Percentiles rank a stretch among this genome's conserved stretches.
phyloP scores from a whole-genome alignment of 2,113 vertebrate species.

The Antidorcas marsupialis region DNA sequence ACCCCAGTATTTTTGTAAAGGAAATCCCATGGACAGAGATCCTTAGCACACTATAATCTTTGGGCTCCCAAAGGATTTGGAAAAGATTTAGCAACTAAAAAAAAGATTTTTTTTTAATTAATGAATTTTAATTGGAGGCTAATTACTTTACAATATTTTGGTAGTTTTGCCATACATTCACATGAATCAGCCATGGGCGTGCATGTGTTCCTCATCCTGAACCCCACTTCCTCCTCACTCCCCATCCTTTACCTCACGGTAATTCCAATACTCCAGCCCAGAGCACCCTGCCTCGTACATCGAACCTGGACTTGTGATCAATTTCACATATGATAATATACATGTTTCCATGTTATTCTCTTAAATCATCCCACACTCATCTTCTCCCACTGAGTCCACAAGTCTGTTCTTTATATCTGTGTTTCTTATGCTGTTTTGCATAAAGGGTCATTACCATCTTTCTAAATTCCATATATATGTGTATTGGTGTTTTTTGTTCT shows the following conservation, averaged over 20 bases:
- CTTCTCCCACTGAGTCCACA: neutral
- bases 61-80: neutral
- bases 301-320: neutral
- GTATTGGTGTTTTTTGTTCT: neutral
- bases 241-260: neutral
- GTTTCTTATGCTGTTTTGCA: neutral
- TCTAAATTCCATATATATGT: neutral
- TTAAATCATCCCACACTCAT: neutral
- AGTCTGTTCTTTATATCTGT: neutral
- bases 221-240: neutral
- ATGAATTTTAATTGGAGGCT: neutral
- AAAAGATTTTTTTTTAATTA: neutral
- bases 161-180: neutral
- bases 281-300: neutral
- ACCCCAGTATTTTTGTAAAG: neutral
- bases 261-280: neutral
- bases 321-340: neutral
- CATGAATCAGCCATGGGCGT: neutral
- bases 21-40: neutral
- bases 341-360: neutral
- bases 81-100: neutral
- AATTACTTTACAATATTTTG: neutral
- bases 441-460: neutral
- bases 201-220: neutral
- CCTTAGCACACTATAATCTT: neutral